Evolutionary conservation across 2,888 invertebrate genomes (phyloP).

Genomic region (Athalia rosae): DNA sequence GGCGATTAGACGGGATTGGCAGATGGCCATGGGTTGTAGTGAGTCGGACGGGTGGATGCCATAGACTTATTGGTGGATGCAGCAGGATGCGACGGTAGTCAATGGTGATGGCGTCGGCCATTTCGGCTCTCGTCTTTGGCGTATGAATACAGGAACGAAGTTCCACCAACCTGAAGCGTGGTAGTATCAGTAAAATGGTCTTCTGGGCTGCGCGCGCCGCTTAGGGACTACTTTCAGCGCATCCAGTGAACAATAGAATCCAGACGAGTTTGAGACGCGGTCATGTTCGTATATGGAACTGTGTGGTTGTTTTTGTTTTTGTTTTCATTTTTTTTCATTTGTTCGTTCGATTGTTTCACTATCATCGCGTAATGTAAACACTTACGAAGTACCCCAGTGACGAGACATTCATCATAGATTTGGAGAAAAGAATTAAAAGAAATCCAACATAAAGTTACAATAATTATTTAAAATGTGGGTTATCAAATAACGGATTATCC

Average conservation of each 20-base stretch:
- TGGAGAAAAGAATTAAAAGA: not conserved
- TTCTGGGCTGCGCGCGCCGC: conserved; percentile 66
- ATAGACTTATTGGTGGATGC: no score
- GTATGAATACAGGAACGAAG: conserved; percentile 59
- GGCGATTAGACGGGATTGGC: conserved; percentile 58
- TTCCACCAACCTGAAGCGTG: no score
- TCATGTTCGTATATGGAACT: conserved; percentile 67
- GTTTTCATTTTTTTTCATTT: conserved; percentile 56
- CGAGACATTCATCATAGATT: not conserved
- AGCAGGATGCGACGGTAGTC: conserved; percentile 28
- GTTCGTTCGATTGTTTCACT: conserved; percentile 44
- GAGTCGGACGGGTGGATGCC: no score
- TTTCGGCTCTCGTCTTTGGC: conserved; percentile 51
- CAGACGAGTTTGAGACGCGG: conserved; percentile 73
- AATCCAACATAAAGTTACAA: conserved; percentile 2
- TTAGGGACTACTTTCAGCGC: conserved; percentile 72
- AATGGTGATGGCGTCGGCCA: conserved; percentile 52
- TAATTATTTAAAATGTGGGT: conserved; percentile 16
- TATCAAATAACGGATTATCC: conserved; percentile 29
- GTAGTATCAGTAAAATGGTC: no score
- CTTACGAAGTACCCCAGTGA: conserved; percentile 46
- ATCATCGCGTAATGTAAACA: conserved; percentile 60
- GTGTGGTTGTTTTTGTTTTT: conserved; percentile 62
- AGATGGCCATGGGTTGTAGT: conserved; percentile 43
- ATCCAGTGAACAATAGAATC: conserved; percentile 72